Base-by-base conservation (phyloP, 2,797 vertebrate species). In the Botia almorhae region DNA sequence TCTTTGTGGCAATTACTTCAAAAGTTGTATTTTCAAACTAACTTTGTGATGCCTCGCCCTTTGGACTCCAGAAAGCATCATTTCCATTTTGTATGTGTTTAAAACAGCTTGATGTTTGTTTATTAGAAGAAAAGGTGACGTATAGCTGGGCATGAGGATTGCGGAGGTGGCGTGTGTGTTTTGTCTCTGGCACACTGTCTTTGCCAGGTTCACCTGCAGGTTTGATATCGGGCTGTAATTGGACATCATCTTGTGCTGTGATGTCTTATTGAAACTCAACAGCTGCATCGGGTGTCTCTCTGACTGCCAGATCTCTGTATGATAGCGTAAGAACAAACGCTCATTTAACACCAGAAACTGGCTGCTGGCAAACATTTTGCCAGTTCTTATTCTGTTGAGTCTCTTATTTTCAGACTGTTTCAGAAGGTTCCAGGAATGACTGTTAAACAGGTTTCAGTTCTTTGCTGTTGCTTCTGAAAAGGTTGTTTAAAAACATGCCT, bases 1-100 rank as follows among this genome's bases (percentile, higher is more conserved):
- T 89, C 93, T 94, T 93, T 93, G 90, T 93, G 90, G 91, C 93
- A 93, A 93, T 93, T 93, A 93, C 94, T 94, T 94, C 91, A 93
- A 92, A 94, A 93, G 72, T 94, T 87, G 89, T 91, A 86, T 89
- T 89, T 89, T 90, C 88, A 82, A 89, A 92, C 91, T 86, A 68
- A 88, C 82, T 92, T 92, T 89, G 88, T 87, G 90, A 90, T 89
- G 88, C 86, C 84, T 82, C 84, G 83, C 85, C 87, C 87, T 90
- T 94, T 89, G 90, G 90, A 91, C 89, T 91, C 93, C 83, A 84
- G 86, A 65, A 81, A 83, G 84, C 68, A 84, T 90, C 71, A 86
- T 92, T 95, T 94, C 84, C 70, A 90, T 92, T 91, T 93, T 85
- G 91, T 92, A 90, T 65, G 86, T 86, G 87, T 86, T 85, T 78